Conservation (phyloP, 2,888 invertebrate species). For the Pristionchus maxplancki region DNA sequence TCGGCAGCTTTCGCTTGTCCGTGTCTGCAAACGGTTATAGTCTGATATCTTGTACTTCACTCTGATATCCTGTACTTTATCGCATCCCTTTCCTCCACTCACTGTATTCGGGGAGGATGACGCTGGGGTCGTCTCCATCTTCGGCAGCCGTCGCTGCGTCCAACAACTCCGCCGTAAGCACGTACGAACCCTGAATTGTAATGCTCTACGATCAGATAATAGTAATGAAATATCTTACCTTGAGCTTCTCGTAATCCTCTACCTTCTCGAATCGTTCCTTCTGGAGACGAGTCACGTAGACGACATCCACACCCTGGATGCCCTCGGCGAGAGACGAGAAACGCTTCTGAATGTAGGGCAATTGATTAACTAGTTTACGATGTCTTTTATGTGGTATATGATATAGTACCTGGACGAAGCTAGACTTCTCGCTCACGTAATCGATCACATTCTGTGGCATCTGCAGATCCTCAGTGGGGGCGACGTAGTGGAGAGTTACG, state of each 20-base stretch:
- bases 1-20: conserved; percentile 61
- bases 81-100: no score
- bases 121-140: conserved; percentile 51
- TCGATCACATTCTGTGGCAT: conserved; percentile 92
- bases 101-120: not conserved
- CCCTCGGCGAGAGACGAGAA: conserved; percentile 86
- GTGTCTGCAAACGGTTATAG: conserved; percentile 33
- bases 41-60: no score
- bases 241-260: conserved; percentile 90
- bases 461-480: conserved; percentile 86
- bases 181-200: conserved; percentile 84
- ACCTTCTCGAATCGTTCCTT: conserved; percentile 90
- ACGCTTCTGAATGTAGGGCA: conserved; percentile 56
- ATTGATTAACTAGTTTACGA: no score
- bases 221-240: conserved; percentile 47
- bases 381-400: not conserved
- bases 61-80: no score
- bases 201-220: conserved; percentile 25
- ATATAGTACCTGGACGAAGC: conserved; percentile 84
- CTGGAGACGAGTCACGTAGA: conserved; percentile 99
- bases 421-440: conserved; percentile 87
- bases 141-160: conserved; percentile 79
- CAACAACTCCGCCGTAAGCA: conserved; percentile 96
- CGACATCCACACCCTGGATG: conserved; percentile 92
- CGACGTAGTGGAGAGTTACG: conserved; percentile 91